Base-by-base conservation (phyloP, 2,797 vertebrate species). In the Melanotaenia pygmaea region DNA sequence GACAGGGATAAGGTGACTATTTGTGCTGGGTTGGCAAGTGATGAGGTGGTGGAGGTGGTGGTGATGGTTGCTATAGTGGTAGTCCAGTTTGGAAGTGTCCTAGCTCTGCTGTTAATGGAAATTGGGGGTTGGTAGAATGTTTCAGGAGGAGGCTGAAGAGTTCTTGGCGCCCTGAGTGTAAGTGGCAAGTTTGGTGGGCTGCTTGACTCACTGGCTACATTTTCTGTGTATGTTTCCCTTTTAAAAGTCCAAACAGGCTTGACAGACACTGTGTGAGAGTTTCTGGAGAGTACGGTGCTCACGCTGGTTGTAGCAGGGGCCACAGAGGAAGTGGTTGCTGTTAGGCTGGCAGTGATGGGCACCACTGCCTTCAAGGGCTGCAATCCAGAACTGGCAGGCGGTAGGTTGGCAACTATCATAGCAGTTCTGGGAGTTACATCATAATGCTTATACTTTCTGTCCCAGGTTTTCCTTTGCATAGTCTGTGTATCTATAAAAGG, bases 121-220 rank as follows among this genome's bases (percentile, higher is more conserved):
- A 93, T 53, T 0, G 96, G 96, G 20, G 98, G 98, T 72, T 95
- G 97, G 86, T 99, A 99, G 92, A 99, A 99, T 0, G 97, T 99
- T 84, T 95, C 98, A 6, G 96, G 95, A 0, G 96, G 97, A 4
- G 98, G 97, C 30, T 98, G 96, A 82, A 99, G 93, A 75, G 96
- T 94, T 79, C 97, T 94, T 1, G 96, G 96, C 0, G 94, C 93
- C 89, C 96, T 94, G 84, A 96, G 94, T 0, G 86, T 84, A 16
- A 95, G 79, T 0, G 89, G 86, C 2, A 81, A 64, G 37, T 86
- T 85, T 51, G 90, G 56, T 4, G 89, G 89, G 64, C 91, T 64
- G 79, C 82, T 91, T 4, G 89, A 75, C 73, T 94, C 94, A 0
- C 83, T 63, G 20, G 12, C 57, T 51, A 80, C 72, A 22, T 28